Base-by-base conservation (phyloP, 30 jellyfish, hydroid and myxozoan genomes). In the Aurelia sp. region DNA sequence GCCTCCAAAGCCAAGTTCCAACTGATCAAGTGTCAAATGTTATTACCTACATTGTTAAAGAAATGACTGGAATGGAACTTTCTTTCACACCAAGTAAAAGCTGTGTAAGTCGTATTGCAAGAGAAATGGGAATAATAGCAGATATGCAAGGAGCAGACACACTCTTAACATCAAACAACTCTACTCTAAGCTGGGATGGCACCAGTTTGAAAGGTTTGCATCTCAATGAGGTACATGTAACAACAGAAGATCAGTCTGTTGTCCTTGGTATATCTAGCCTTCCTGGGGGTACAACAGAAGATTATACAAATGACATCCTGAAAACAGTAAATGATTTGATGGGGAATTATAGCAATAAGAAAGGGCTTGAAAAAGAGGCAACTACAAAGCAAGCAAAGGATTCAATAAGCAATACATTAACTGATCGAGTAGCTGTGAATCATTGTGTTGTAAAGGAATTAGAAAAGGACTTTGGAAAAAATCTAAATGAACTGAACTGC, bases 391-490 rank as follows among this genome's bases (percentile, higher is more conserved):
- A 59, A 57, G 79, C 81, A 58, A 33, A 48, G 67, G 60, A 63
- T 48, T 8, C 33, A 87, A 58, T 53, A 18, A 35, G 38, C 41
- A 58, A 63, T 52, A 78, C 89, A 17, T 55, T 60, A 13, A 78
- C 87, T 17, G 89, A 51, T 21, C 60, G 81, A 78, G 89, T 78
- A 27, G 82, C 82, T 15, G 72, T 72, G 44, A 72, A 72, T 48
- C 82, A 72, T 27, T 72, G 82, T 72, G 72, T 72, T 72, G 82
- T 72, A 13, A 40, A 72, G 40, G 64, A 48, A 35, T 38, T 72
- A 18, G 33, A 44, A 19, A 48, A 72, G 68, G 50, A 44, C n/a
- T 40, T 40, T 40, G 51, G 7, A 3, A 40, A 40, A 40, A 40
- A 40, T 40, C 10, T 40, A 40, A 40, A 40, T 40, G 51, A 40